Conservation (phyloP, 2,797 vertebrate genomes). For the Threskiornis aethiopicus region DNA sequence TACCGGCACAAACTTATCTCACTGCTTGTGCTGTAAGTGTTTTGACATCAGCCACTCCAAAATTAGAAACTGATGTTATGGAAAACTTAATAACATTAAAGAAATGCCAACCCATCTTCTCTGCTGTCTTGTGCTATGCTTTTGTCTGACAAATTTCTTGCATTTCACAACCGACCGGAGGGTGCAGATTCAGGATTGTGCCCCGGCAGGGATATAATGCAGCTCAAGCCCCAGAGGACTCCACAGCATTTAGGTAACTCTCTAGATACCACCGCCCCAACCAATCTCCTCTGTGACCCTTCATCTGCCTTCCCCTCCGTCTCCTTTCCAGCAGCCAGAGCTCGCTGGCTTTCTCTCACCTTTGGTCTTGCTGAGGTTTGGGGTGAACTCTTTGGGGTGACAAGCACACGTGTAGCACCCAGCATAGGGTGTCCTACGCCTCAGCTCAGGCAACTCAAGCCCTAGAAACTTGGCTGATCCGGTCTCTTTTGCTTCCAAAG, state of each 20-base stretch:
- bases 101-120: background rate
- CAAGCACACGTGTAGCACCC: background rate
- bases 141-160: background rate
- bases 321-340: background rate
- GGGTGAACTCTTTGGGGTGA: background rate
- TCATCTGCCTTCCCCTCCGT: background rate
- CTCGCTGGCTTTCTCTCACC: background rate
- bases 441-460: background rate
- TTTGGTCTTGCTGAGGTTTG: background rate
- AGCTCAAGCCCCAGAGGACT: background rate
- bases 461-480: background rate
- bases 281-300: background rate
- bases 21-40: background rate
- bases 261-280: rapidly evolving
- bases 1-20: background rate
- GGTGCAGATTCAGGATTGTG: background rate
- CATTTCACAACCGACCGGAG: background rate
- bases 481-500: background rate
- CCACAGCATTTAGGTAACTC: background rate
- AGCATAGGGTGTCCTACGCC: background rate
- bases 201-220: background rate
- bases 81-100: conserved; percentile 28
- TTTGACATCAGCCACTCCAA: conserved; percentile 50
- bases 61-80: conserved; percentile 47
- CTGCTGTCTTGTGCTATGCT: background rate